These are phyloP conservation scores for Eriosoma lanigerum DNA, from an alignment of 1,140 invertebrate genomes.

Conservation along the genomic window DNA sequence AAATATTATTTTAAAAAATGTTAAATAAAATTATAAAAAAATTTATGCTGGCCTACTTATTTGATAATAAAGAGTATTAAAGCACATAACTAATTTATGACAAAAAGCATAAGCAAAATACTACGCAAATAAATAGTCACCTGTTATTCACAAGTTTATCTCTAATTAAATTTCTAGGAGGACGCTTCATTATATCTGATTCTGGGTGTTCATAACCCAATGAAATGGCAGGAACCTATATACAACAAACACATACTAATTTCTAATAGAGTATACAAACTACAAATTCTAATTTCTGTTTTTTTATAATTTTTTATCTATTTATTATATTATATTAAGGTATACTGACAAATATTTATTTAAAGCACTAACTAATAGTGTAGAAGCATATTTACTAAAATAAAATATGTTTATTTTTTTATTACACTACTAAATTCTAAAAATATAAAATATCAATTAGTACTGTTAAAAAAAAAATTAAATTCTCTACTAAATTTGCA, in stretches of 20 bases:
- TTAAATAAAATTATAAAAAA: background rate
- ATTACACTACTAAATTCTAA: background rate
- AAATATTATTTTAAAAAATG: background rate
- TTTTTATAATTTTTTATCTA: background rate
- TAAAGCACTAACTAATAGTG: slow-evolving; percentile 20
- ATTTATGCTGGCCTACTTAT: background rate
- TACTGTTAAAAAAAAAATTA: background rate
- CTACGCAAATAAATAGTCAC: slow-evolving; percentile 40
- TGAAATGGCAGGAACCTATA: slow-evolving; percentile 94
- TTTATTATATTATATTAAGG: too few species aligned
- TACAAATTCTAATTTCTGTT: slow-evolving; percentile 12
- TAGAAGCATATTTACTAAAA: background rate
- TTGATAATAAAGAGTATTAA: slow-evolving; percentile 4
- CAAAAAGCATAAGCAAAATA: slow-evolving; percentile 37
- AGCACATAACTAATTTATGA: background rate
- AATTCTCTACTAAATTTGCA: background rate
- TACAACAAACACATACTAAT: slow-evolving; percentile 52
- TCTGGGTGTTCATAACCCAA: slow-evolving; percentile 98
- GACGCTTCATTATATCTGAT: slow-evolving; percentile 99
- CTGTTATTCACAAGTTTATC: slow-evolving; percentile 99
- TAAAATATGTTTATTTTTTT: background rate
- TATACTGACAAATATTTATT: slow-evolving; percentile 10
- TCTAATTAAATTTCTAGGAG: slow-evolving; percentile 88
- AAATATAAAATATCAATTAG: background rate
- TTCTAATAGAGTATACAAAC: slow-evolving; percentile 44